Evolutionary conservation across 2,888 invertebrate species (phyloP).

Genomic region (Melieria picta): DNA sequence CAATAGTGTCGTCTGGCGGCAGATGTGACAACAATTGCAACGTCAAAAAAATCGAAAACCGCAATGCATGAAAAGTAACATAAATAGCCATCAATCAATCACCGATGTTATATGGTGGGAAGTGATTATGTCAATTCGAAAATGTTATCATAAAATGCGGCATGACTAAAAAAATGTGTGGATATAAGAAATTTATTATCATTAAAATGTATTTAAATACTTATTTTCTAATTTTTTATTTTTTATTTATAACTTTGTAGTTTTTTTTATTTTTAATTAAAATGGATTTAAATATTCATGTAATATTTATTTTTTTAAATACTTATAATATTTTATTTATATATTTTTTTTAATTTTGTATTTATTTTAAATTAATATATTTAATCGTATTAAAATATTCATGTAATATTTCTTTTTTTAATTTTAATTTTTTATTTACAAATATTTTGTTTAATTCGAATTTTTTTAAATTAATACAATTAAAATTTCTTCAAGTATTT

Average conservation of each 20-base stretch:
- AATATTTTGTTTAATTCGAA: not conserved
- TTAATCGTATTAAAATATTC: not conserved
- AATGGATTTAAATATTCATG: not conserved
- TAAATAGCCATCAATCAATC: too few relatives aligned
- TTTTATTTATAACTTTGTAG: not conserved
- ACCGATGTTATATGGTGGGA: too few relatives aligned
- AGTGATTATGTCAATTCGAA: too few relatives aligned
- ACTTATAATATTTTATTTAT: not conserved
- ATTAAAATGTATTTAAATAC: too few relatives aligned
- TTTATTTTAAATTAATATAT: not conserved
- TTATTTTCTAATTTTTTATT: not conserved
- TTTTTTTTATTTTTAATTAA: not conserved
- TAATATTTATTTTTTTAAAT: not conserved
- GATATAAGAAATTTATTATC: too few relatives aligned
- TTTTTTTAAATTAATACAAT: not conserved
- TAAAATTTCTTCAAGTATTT: not conserved
- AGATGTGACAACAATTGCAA: slow-evolving; percentile 4
- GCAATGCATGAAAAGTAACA: too few relatives aligned
- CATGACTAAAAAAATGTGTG: too few relatives aligned
- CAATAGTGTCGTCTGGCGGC: slow-evolving; percentile 22
- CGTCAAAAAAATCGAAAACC: too few relatives aligned
- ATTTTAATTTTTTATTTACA: not conserved
- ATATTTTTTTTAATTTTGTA: slow-evolving; percentile 3
- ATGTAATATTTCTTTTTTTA: not conserved
- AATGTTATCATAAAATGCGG: too few relatives aligned